A percentile compares a stretch with the other conserved stretches of the same genome.
phyloP scores from a whole-genome alignment of 2,888 invertebrate genomes.

The Lepidonotus clava region DNA sequence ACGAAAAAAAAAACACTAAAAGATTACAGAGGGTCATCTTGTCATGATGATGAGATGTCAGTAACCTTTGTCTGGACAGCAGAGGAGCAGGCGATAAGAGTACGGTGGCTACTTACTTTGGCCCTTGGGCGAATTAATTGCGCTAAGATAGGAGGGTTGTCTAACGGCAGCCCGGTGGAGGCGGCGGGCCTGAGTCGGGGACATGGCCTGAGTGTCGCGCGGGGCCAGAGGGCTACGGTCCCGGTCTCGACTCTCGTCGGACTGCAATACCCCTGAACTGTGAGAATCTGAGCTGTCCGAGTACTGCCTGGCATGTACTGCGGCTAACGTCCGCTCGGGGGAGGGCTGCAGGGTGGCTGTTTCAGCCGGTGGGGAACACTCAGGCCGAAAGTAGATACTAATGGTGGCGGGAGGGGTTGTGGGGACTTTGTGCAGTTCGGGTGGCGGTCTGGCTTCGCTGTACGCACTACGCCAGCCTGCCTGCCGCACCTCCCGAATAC shows the following conservation, averaged over 20 bases:
- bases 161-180: slow-evolving; percentile 61
- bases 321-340: slow-evolving; percentile 44
- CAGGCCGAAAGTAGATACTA: slow-evolving; percentile 60
- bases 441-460: slow-evolving; percentile 52
- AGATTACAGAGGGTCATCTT: background rate
- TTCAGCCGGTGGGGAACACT: slow-evolving; percentile 32
- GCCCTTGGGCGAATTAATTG: slow-evolving; percentile 74
- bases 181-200: slow-evolving; percentile 19
- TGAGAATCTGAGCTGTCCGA: slow-evolving; percentile 42
- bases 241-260: slow-evolving; percentile 11
- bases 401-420: slow-evolving; percentile 60
- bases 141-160: slow-evolving; percentile 78
- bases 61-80: background rate
- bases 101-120: slow-evolving; percentile 36
- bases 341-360: slow-evolving; percentile 57
- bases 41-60: background rate
- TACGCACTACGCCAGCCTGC: slow-evolving; percentile 30
- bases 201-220: background rate
- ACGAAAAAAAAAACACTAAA: background rate
- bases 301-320: background rate
- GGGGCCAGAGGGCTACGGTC: slow-evolving; percentile 51
- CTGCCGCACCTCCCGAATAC: background rate
- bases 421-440: slow-evolving; percentile 53
- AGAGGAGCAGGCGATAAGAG: background rate
- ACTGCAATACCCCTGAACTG: slow-evolving; percentile 14